Evolutionary conservation across 2,888 invertebrate species (phyloP), one percentile per base, ranked within the genome.

Genomic region (Caenorhabditis sp.): DNA sequence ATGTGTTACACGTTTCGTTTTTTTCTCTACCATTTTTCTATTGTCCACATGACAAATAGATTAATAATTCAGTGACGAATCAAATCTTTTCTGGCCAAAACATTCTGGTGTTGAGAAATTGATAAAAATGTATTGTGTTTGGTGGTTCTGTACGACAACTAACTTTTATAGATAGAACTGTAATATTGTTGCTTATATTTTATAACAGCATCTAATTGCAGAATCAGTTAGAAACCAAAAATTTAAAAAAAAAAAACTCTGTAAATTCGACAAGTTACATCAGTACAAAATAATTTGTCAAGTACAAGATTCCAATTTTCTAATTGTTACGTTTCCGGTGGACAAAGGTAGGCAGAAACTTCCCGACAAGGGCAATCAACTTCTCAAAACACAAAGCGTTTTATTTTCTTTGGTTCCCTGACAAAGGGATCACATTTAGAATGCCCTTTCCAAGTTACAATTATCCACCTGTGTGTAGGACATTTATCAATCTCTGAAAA

Each of bases 401-500:
- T 15, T 35, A 18, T 20, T 32, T 32, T 56, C 56, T 56, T 28
- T 22, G n/a, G 3, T 22, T 24, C 13, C 9, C 5, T 32, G 32
- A 32, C 32, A 76, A 76, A 76, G 76, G 28, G 61, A 53, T 76
- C 53, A 6, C 60, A 51, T 65, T 60, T 32, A 8, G 8, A 76
- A 76, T 61, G 65, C 60, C 60, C 18, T 9, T 47, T 50, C 13
- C 8, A 61, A 67, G 50, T 67, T 76, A 51, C 60, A 76, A 67
- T 76, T 61, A 67, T 67, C 60, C 65, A 74, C 60, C 53, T n/a
- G 56, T 26, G 60, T 40, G 67, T 67, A 61, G 56, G 65, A 68
- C 76, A 67, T 76, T 67, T 67, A 76, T 76, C 67, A 76, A 76
- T 76, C 76, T 61, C 61, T 62, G 26, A 28, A 60, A 3, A 32